These are phyloP conservation scores for Rotaria magnacalcarata DNA, from an alignment of 2,888 invertebrate genomes.

Conservation along the genomic window DNA sequence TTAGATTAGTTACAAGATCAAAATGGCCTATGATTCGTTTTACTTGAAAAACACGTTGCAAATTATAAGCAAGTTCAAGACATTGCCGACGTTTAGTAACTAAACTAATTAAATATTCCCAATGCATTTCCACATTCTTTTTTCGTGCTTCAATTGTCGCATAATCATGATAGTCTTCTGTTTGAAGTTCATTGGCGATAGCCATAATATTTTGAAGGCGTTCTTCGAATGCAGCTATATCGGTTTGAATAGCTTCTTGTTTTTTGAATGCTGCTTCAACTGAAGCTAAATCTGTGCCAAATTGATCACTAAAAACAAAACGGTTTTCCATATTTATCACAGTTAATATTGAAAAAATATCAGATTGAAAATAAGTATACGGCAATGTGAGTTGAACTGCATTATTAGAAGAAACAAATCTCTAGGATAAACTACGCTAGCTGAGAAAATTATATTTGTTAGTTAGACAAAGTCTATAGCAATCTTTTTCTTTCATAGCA, in stretches of 20 bases:
- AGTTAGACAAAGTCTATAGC: too few relatives aligned
- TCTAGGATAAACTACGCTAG: too few relatives aligned
- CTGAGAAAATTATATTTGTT: too few relatives aligned
- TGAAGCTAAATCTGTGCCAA: constrained; percentile 93
- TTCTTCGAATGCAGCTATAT: constrained; percentile 84
- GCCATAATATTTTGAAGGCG: constrained; percentile 85
- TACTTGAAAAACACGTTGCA: constrained; percentile 78
- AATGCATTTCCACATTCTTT: constrained; percentile 75
- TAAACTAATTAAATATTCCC: constrained; percentile 77
- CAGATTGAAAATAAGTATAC: too few relatives aligned
- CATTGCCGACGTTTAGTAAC: constrained; percentile 69
- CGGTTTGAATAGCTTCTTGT: constrained; percentile 93
- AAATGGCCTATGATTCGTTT: background rate
- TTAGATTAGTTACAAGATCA: background rate
- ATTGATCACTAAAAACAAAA: constrained; percentile 83
- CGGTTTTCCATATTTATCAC: constrained; percentile 68
- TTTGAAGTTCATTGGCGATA: constrained; percentile 84
- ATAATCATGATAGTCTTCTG: constrained; percentile 83
- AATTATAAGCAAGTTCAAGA: constrained; percentile 69
- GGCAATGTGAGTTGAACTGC: too few relatives aligned
- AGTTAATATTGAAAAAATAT: too few relatives aligned
- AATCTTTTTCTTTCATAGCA: too few relatives aligned
- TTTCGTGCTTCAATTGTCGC: constrained; percentile 70
- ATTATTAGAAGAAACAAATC: too few relatives aligned
- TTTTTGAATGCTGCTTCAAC: constrained; percentile 97